These are phyloP conservation scores for Cettia cetti DNA, from an alignment of 2,113 vertebrate genomes.

Conservation along the genomic window DNA sequence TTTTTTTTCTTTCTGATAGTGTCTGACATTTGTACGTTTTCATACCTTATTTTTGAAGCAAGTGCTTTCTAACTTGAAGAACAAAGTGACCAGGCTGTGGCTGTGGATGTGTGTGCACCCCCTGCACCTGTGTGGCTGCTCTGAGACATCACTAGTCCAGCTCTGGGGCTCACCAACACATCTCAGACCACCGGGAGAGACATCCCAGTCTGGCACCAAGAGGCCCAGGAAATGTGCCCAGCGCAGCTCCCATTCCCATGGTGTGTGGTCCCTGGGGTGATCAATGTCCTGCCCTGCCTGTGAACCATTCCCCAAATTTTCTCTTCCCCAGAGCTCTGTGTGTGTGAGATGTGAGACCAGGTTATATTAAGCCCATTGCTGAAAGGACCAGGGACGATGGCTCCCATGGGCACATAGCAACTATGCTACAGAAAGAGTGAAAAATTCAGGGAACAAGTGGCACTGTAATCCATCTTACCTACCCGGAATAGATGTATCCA, in stretches of 20 bases:
- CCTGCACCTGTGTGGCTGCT: background rate
- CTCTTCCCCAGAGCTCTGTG: background rate
- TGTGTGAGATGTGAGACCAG: background rate
- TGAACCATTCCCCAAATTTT: background rate
- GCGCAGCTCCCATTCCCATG: background rate
- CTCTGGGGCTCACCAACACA: background rate
- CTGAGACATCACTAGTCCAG: fast-evolving
- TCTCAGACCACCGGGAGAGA: background rate
- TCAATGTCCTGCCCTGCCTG: background rate
- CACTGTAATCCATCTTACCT: background rate
- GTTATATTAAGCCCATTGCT: background rate
- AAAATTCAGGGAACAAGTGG: background rate
- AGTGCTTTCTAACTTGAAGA: background rate
- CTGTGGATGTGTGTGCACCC: fast-evolving
- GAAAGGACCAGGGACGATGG: background rate
- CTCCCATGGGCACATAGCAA: background rate
- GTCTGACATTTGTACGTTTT: background rate
- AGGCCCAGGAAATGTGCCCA: background rate
- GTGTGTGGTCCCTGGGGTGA: background rate
- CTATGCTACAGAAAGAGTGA: background rate
- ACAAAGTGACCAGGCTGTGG: background rate
- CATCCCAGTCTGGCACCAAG: background rate
- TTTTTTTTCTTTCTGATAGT: background rate
- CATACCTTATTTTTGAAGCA: background rate
- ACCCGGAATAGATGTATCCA: background rate